Evolutionary conservation across 2,113 vertebrate species (phyloP), one percentile per base, ranked within the genome.

Genomic region (Caloenas nicobarica): DNA sequence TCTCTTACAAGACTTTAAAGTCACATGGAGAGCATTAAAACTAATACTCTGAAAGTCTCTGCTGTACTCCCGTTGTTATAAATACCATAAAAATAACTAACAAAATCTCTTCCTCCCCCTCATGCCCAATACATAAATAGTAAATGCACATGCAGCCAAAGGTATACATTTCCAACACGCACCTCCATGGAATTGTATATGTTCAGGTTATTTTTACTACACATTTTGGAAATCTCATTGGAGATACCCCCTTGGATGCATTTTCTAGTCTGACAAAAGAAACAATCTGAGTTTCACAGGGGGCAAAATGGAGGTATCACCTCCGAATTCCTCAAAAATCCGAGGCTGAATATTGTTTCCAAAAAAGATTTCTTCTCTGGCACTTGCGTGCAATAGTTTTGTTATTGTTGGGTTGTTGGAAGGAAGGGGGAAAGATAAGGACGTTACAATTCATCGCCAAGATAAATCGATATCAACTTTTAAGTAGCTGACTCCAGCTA

Each of bases 361-460:
- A 95, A n/a, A 93, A 93, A 86, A 82, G 85, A 94, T 78, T 91
- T 93, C 72, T 93, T 64, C 34, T 91, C 90, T 1, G 2, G 83
- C 93, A 91, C 29, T 90, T 68, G 71, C 58, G 64, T 54, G 78
- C 50, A 85, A 77, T 11, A 57, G 50, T 56, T 95, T 81, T 96
- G 89, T 94, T 97, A 88, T 95, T 86, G 79, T 83, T 95, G 85
- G 56, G 88, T 51, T 86, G 51, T 23, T 88, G 79, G 86, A 83
- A 94, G 68, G 91, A 95, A 97, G 50, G 17, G 50, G 85, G 85
- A 72, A 81, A 91, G 93, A 94, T 93, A 90, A 96, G 79, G 76
- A 71, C 1, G 1, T 73, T 93, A 93, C 84, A 69, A 91, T 94
- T 94, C 40, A 46, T 15, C 29, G 82, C 34, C 3, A 68, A 93